Evolutionary conservation across 2,113 vertebrate genomes (phyloP).

Genomic region (Xenopus tropicalis): DNA sequence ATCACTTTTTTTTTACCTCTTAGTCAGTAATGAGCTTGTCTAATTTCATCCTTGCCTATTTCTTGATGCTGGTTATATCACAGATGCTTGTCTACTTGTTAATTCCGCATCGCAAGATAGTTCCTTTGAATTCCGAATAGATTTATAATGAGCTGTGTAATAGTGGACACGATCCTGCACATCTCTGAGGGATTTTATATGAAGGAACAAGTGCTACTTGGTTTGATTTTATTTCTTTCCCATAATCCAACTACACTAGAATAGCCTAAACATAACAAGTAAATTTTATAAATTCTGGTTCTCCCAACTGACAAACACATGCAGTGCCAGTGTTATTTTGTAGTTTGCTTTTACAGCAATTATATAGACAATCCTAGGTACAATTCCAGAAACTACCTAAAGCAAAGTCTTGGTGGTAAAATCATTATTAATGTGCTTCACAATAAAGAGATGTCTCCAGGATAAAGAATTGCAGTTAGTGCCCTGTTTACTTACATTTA

Average conservation of each 20-base stretch:
- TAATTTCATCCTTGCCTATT: slow-evolving; percentile 37
- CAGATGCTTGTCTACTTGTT: slow-evolving; percentile 41
- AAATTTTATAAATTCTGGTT: neutral
- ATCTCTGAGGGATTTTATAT: slow-evolving; percentile 28
- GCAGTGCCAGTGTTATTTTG: too few species aligned
- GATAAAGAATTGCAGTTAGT: too few species aligned
- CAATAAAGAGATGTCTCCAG: too few species aligned
- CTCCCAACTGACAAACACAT: neutral
- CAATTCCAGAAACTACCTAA: too few species aligned
- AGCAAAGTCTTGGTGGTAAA: neutral
- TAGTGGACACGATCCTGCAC: slow-evolving; percentile 37
- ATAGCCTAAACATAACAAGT: slow-evolving; percentile 2
- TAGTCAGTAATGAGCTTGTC: slow-evolving; percentile 39
- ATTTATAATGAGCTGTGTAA: slow-evolving; percentile 39
- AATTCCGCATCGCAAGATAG: slow-evolving; percentile 27
- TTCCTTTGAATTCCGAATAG: slow-evolving; percentile 36
- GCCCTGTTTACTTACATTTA: too few species aligned
- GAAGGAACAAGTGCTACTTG: slow-evolving; percentile 13
- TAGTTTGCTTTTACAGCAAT: too few species aligned
- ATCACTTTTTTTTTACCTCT: slow-evolving; percentile 31
- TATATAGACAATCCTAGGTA: too few species aligned
- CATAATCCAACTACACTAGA: neutral
- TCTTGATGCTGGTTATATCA: slow-evolving; percentile 28
- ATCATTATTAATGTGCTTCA: neutral
- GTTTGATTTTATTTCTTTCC: slow-evolving; percentile 9